Percentiles rank a stretch among this genome's conserved stretches.
These are phyloP conservation scores for Lamellibrachia luymesi DNA, from an alignment of 1,140 invertebrate genomes.

Conservation along the genomic window DNA sequence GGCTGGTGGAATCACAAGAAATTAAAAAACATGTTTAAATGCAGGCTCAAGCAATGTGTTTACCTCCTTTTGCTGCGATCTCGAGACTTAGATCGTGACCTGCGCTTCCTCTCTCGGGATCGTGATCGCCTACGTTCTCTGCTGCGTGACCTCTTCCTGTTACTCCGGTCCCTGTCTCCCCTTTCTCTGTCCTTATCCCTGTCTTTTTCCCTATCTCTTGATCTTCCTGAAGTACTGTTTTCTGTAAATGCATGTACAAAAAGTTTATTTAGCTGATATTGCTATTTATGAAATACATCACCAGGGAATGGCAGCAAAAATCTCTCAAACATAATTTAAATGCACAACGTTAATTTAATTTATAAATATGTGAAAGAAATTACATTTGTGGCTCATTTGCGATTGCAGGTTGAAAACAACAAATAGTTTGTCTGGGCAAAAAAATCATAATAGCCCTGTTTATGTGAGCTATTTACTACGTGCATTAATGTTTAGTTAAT, in stretches of 20 bases:
- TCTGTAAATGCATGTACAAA: background rate
- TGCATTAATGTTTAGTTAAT: too few species aligned
- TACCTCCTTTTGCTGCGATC: background rate
- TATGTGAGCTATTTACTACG: too few species aligned
- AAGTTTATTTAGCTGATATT: background rate
- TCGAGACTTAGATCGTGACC: background rate
- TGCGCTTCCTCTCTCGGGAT: conserved; percentile 2
- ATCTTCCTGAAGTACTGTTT: background rate
- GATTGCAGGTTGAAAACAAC: too few species aligned
- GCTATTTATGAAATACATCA: background rate
- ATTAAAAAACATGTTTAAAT: background rate
- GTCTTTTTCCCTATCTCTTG: conserved; percentile 11
- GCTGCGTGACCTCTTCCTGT: background rate
- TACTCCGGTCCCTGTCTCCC: background rate
- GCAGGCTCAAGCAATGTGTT: background rate
- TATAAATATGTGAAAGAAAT: too few species aligned
- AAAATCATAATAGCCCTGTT: too few species aligned
- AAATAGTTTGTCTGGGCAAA: too few species aligned
- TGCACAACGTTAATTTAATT: too few species aligned
- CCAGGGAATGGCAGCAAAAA: too few species aligned
- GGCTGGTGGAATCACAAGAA: background rate
- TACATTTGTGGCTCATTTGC: too few species aligned
- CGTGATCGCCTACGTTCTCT: conserved; percentile 7
- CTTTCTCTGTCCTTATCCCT: conserved; percentile 8
- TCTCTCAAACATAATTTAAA: too few species aligned